A percentile compares a stretch with the other conserved stretches of the same genome.
These are phyloP conservation scores for Philopotamus ludificatus DNA, from an alignment of 1,140 invertebrate species.

Conservation along the genomic window DNA sequence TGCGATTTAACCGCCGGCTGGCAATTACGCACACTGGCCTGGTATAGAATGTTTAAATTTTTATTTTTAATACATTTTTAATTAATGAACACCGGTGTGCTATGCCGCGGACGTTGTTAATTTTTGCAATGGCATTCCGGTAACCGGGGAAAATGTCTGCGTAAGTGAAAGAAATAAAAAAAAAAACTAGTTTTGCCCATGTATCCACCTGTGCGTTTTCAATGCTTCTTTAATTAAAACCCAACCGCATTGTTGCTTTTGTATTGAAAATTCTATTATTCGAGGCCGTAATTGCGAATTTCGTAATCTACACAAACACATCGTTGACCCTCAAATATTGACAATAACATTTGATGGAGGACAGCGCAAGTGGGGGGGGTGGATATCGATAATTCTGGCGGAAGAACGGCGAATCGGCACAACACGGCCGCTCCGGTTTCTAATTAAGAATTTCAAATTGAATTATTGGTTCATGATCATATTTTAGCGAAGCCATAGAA, in stretches of 20 bases:
- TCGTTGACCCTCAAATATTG: not conserved
- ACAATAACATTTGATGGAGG: not conserved
- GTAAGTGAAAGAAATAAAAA: not conserved
- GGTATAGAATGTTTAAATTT: not conserved
- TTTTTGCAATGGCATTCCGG: not conserved
- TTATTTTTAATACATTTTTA: not conserved
- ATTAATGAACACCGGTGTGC: not conserved
- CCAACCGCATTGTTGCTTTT: not conserved
- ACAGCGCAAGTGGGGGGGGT: not conserved
- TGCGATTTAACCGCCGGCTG: not conserved
- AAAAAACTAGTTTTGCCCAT: not conserved
- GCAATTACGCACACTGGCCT: not conserved
- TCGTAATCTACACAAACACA: not conserved
- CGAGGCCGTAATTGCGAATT: not conserved
- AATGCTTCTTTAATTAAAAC: conserved; percentile 9
- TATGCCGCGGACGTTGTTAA: too few species aligned
- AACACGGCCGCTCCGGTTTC: conserved; percentile 22
- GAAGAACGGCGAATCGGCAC: too few species aligned
- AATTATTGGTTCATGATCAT: conserved; percentile 39
- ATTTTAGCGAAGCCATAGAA: conserved; percentile 39
- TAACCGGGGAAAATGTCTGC: not conserved
- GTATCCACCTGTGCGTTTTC: not conserved
- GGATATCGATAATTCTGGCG: not conserved
- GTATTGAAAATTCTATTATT: not conserved
- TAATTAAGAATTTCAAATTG: conserved; percentile 41